phyloP scores from a whole-genome alignment of 1,140 invertebrate species.

The Pachyrhynchus sulphureomaculatus region DNA sequence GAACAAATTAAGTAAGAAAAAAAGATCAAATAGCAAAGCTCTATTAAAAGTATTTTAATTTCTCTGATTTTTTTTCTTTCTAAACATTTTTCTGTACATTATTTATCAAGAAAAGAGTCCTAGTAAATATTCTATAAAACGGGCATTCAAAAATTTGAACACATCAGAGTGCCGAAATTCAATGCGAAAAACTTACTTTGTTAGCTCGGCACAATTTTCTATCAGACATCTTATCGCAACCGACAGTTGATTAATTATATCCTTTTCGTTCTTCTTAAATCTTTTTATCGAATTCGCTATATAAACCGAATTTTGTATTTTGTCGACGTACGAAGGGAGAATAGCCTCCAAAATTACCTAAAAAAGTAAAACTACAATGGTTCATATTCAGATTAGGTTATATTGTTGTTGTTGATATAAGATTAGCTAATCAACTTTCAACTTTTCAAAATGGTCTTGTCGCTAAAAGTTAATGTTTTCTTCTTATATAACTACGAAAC shows the following conservation, averaged over 20 bases:
- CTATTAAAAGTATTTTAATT: neutral
- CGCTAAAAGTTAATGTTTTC: no score
- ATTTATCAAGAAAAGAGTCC: neutral
- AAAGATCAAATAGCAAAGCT: no score
- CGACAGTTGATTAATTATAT: constrained; percentile 92
- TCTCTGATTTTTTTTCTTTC: neutral
- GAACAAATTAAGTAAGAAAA: no score
- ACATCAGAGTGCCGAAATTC: constrained; percentile 18
- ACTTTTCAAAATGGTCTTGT: no score
- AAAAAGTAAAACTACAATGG: no score
- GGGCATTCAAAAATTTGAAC: constrained; percentile 27
- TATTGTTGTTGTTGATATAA: no score
- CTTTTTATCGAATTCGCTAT: constrained; percentile 57
- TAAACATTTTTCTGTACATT: neutral
- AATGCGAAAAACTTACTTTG: constrained; percentile 69
- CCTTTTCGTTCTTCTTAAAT: constrained; percentile 87
- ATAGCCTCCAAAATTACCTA: constrained; percentile 95
- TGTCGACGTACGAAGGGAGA: constrained; percentile 89
- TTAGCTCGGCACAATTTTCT: constrained; percentile 93
- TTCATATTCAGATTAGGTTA: no score
- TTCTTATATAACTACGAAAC: no score
- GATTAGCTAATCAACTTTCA: no score
- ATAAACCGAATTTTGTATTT: constrained; percentile 86
- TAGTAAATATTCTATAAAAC: constrained; percentile 1
- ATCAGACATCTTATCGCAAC: constrained; percentile 95